These are phyloP conservation scores for Heliothis subflexa DNA, from an alignment of 1,140 invertebrate genomes.

Conservation along the genomic window DNA sequence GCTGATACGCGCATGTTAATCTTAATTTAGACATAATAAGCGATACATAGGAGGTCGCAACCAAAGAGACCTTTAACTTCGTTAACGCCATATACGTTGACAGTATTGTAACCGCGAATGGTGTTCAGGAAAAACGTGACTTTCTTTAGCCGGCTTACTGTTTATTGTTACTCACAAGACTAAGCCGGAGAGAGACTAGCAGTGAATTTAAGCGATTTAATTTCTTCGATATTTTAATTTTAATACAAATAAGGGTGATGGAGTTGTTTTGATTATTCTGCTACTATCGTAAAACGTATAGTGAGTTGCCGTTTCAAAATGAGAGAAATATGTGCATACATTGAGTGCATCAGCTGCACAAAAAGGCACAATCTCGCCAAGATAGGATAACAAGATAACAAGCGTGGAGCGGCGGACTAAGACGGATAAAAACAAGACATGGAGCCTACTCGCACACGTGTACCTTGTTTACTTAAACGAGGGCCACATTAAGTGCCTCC, in stretches of 20 bases:
- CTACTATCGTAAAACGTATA: conserved; percentile 38
- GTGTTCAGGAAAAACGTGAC: conserved; percentile 69
- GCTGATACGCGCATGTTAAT: conserved; percentile 34
- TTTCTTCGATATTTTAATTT: conserved; percentile 20
- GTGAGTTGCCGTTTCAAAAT: conserved; percentile 48
- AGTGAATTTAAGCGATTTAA: not conserved
- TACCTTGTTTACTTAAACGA: conserved; percentile 84
- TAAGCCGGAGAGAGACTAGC: conserved; percentile 5
- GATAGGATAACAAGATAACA: conserved; percentile 86
- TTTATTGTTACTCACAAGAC: conserved; percentile 51
- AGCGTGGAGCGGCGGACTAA: conserved; percentile 77
- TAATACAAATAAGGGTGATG: not conserved
- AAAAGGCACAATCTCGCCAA: conserved; percentile 82
- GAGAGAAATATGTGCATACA: conserved; percentile 74
- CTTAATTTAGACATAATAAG: conserved; percentile 61
- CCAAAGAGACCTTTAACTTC: conserved; percentile 62
- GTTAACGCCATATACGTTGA: conserved; percentile 68
- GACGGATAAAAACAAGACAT: conserved; percentile 82
- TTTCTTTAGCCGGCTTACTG: conserved; percentile 59
- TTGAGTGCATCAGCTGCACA: conserved; percentile 75
- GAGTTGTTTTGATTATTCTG: conserved; percentile 30
- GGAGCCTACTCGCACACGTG: conserved; percentile 76
- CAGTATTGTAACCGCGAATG: conserved; percentile 64
- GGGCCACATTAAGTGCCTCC: conserved; percentile 73
- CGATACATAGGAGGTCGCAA: conserved; percentile 56